Evolutionary conservation across 2,797 vertebrate species (phyloP).

Genomic region (Ptychadena robeensis): DNA sequence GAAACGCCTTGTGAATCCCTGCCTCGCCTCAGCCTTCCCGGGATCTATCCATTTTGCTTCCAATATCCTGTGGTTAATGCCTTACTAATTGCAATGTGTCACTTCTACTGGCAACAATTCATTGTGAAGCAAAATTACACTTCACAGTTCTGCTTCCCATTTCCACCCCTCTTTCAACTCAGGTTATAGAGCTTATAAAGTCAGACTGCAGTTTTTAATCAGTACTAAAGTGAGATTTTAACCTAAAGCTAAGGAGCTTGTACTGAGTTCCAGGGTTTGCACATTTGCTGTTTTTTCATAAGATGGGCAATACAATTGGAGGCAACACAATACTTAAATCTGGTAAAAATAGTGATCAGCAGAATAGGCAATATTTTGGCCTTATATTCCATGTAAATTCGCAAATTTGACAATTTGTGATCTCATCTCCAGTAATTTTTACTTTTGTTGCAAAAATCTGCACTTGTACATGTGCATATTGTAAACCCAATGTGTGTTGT

Average conservation of each 20-base stretch:
- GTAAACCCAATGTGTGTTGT: too few species aligned
- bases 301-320: too few species aligned
- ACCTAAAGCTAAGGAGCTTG: background rate
- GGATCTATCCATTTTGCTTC: constrained; percentile 42
- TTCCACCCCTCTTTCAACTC: background rate
- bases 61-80: constrained; percentile 55
- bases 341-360: too few species aligned
- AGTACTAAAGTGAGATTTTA: background rate
- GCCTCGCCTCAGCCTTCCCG: constrained; percentile 17
- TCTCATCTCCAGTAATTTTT: too few species aligned
- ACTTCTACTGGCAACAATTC: constrained; percentile 46
- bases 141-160: constrained; percentile 30
- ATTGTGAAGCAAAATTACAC: constrained; percentile 54
- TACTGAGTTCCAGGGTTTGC: too few species aligned
- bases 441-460: too few species aligned
- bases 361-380: too few species aligned
- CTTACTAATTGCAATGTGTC: constrained; percentile 57
- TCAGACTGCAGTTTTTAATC: background rate
- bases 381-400: too few species aligned
- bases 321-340: too few species aligned
- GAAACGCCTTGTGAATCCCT: constrained; percentile 10
- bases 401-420: too few species aligned
- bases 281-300: too few species aligned
- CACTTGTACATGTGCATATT: too few species aligned
- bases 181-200: constrained; percentile 28